Percentiles rank a stretch among this genome's conserved stretches.
Evolutionary conservation across 1,140 invertebrate genomes (phyloP).

Genomic region (Leptinotarsa texana): DNA sequence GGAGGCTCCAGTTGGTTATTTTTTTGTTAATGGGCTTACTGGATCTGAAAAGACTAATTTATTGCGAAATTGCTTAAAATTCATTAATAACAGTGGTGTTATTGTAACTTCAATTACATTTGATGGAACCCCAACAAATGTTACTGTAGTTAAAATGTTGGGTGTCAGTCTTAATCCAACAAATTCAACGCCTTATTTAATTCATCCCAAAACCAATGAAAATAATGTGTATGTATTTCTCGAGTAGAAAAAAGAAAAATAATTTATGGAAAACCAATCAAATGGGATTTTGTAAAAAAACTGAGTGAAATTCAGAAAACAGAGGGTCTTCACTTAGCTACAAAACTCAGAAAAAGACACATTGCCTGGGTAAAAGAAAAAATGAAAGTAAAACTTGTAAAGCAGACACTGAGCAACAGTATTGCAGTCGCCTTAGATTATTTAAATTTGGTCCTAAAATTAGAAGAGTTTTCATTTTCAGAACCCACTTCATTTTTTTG

Average conservation of each 20-base stretch:
- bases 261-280: not conserved
- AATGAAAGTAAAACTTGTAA: not conserved
- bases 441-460: not conserved
- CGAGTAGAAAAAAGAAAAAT: not conserved
- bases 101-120: not conserved
- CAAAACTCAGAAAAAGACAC: not conserved
- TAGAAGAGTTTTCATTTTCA: not conserved
- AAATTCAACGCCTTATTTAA: not conserved
- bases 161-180: not conserved
- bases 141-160: not conserved
- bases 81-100: too few relatives aligned
- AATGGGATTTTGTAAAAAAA: not conserved
- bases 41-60: not conserved
- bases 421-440: not conserved
- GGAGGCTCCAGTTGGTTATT: conserved; percentile 35
- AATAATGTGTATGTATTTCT: too few relatives aligned
- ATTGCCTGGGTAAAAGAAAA: not conserved
- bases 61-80: not conserved
- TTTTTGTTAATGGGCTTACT: not conserved
- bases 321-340: not conserved
- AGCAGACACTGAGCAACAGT: not conserved
- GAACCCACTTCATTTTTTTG: not conserved
- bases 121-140: not conserved
- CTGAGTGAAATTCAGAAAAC: not conserved
- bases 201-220: not conserved